phyloP scores from a whole-genome alignment of 2,113 vertebrate genomes.

The Psittacus erithacus region DNA sequence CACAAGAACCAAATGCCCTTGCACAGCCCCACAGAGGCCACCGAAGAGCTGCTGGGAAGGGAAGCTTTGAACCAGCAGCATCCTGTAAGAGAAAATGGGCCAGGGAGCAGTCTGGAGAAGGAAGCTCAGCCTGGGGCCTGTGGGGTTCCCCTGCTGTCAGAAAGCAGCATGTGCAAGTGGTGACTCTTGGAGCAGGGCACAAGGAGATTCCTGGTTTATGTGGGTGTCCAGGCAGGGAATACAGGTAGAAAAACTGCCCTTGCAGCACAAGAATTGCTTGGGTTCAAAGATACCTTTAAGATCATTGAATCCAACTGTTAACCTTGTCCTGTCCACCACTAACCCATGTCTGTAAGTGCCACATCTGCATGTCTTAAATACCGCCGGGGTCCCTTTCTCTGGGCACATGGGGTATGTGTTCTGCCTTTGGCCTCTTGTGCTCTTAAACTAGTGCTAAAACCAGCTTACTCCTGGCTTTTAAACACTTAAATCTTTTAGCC shows the following conservation, averaged over 20 bases:
- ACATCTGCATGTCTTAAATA: neutral
- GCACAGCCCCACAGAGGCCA: neutral
- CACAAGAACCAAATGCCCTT: fast-evolving
- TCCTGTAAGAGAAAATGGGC: neutral
- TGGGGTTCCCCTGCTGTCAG: fast-evolving
- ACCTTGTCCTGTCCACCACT: neutral
- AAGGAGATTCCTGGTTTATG: fast-evolving
- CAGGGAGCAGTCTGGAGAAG: fast-evolving
- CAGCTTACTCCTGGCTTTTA: fast-evolving
- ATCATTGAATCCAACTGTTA: neutral
- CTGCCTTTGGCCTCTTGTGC: fast-evolving
- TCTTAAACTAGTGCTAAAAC: neutral
- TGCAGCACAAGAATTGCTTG: neutral
- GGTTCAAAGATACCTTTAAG: neutral
- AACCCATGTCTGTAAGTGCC: neutral
- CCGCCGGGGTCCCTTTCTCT: neutral
- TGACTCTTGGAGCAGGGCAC: fast-evolving
- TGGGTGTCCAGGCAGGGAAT: neutral
- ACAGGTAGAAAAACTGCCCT: neutral
- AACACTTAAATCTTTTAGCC: neutral
- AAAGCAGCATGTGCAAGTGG: neutral
- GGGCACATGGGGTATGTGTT: fast-evolving
- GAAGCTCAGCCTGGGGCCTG: neutral
- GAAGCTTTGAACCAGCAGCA: fast-evolving
- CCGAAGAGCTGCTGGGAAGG: neutral